A percentile compares a stretch with the other conserved stretches of the same genome.
These are phyloP conservation scores for Megalonaias nervosa DNA, from an alignment of 1,140 invertebrate genomes.

Conservation along the genomic window DNA sequence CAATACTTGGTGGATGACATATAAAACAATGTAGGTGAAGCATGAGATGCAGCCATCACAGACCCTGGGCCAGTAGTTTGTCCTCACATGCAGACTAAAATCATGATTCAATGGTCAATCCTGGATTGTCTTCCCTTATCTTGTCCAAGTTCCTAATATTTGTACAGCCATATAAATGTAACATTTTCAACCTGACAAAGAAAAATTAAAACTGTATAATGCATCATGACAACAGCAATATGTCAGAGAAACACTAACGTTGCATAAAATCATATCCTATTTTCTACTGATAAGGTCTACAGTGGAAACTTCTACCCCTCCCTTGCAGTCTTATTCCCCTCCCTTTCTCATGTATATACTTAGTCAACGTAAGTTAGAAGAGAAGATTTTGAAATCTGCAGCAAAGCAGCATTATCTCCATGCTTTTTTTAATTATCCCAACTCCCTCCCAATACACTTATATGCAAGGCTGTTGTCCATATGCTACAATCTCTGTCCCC, in stretches of 20 bases:
- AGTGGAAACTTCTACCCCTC: background rate
- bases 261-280: background rate
- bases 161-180: constrained; percentile 62
- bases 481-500: too few species aligned
- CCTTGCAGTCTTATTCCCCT: background rate
- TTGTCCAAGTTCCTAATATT: constrained; percentile 46
- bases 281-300: background rate
- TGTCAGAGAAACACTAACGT: background rate
- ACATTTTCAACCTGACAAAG: constrained; percentile 45
- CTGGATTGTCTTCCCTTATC: constrained; percentile 41
- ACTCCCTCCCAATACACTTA: too few species aligned
- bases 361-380: background rate
- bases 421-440: too few species aligned
- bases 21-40: too few species aligned
- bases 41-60: too few species aligned
- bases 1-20: too few species aligned
- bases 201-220: constrained; percentile 7
- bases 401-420: too few species aligned
- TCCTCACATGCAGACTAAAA: background rate
- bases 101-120: constrained; percentile 55
- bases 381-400: too few species aligned
- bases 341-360: background rate
- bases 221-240: background rate
- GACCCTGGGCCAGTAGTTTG: too few species aligned
- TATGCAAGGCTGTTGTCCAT: too few species aligned